Evolutionary conservation across 2,888 invertebrate genomes (phyloP).

Genomic region (Drosophila atripex): DNA sequence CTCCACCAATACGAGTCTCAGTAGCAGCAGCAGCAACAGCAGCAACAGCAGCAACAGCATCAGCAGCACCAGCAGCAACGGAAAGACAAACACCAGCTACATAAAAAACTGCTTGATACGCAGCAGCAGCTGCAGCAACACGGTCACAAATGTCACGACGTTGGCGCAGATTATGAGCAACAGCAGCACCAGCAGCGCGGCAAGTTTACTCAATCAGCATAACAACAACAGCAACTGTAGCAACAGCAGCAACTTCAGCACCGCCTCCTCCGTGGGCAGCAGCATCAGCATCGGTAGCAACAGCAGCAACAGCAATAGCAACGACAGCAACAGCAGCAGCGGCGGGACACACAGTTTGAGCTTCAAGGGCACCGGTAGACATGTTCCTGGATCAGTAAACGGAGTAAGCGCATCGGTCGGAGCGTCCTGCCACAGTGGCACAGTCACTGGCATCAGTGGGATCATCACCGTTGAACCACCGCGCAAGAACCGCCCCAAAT

Average conservation of each 20-base stretch:
- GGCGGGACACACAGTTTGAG: slow-evolving; percentile 63
- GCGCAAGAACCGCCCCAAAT: slow-evolving; percentile 91
- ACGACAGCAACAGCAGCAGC: slow-evolving; percentile 69
- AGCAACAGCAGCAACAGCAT: slow-evolving; percentile 11
- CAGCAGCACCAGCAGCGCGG: slow-evolving; percentile 77
- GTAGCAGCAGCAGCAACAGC: slow-evolving; percentile 18
- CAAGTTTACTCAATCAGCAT: slow-evolving; percentile 70
- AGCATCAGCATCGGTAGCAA: slow-evolving; percentile 72
- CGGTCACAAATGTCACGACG: slow-evolving; percentile 80
- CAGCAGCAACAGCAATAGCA: slow-evolving; percentile 62
- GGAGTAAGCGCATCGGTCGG: slow-evolving; percentile 54
- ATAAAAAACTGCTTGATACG: slow-evolving; percentile 81
- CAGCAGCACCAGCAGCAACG: slow-evolving; percentile 26
- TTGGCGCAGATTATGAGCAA: slow-evolving; percentile 82
- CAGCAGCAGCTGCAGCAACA: slow-evolving; percentile 82
- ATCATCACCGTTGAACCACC: slow-evolving; percentile 76
- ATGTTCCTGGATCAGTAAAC: slow-evolving; percentile 58
- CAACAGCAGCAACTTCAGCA: slow-evolving; percentile 73
- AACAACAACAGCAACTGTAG: slow-evolving; percentile 71
- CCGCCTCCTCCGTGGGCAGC: slow-evolving; percentile 72
- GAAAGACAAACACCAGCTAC: slow-evolving; percentile 74
- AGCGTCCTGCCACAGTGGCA: neutral
- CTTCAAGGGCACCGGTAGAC: slow-evolving; percentile 66
- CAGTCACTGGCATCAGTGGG: slow-evolving; percentile 65
- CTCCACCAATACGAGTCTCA: slow-evolving; percentile 55